Evolutionary conservation across 2,888 invertebrate species (phyloP), one percentile per base, ranked within the genome.

Genomic region (Parnassius orleans): DNA sequence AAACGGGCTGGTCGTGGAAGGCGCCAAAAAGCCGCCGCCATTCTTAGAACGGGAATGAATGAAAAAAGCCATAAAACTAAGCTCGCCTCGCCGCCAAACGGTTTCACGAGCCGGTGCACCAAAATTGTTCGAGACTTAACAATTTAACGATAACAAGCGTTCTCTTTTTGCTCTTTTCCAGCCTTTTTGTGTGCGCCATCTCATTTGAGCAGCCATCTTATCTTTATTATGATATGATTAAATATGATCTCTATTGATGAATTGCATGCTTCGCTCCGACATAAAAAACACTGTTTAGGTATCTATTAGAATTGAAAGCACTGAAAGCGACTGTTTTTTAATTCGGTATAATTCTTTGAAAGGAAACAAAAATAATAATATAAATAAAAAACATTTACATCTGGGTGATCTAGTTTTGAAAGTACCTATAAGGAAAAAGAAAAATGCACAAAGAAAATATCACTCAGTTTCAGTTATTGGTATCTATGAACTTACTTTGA

Each of bases 31-130:
- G 82, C 84, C 84, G 87, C 81, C 84, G 81, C 72, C 71, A 70
- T 90, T 90, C 90, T 85, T 71, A 79, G 90, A 90, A 90, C 74
- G 70, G 68, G 80, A 80, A 81, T 86, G 80, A 84, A 87, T 84
- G 84, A 86, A 87, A 88, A 87, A 88, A 83, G 74, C 76, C 79
- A 79, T 82, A 86, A 85, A 84, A 80, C 78, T 76, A 79, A 80
- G 76, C 67, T 58, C 7, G 64, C 67, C 64, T 66, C 53, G 77
- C 86, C 84, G 86, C 84, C 86, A 84, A 88, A 88, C 87, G 81
- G 84, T 83, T 87, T 86, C 82, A 87, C 85, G 82, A 87, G 79
- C 82, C 87, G 83, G 80, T 86, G 86, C 86, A 86, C 84, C 79
- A 69, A 81, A 81, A 79, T 80, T 80, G 80, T 80, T 75, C 69